Percentiles rank a stretch among this genome's conserved stretches.
These are phyloP conservation scores for Zygothrica quintamaculata DNA, from an alignment of 2,888 invertebrate species.

Conservation along the genomic window DNA sequence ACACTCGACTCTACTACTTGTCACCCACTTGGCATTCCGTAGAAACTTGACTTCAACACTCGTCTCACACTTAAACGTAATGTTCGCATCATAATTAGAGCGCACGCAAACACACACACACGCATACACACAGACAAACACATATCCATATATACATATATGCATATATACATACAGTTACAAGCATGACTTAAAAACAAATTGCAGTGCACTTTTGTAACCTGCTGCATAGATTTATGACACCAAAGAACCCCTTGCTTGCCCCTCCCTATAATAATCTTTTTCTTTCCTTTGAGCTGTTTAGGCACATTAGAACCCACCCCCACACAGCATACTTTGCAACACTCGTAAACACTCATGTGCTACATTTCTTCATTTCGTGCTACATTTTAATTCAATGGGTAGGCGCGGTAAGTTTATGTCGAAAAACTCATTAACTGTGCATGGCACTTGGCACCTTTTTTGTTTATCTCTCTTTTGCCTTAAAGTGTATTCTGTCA, in stretches of 20 bases:
- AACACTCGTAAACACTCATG: constrained; percentile 33
- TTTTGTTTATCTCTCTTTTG: constrained; percentile 30
- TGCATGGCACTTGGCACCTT: constrained; percentile 80
- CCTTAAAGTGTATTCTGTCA: constrained; percentile 59
- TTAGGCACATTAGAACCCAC: too few relatives aligned
- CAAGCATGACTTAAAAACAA: constrained; percentile 69
- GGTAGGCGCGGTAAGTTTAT: constrained; percentile 12
- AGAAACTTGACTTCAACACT: too few relatives aligned
- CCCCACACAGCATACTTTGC: too few relatives aligned
- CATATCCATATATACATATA: background rate
- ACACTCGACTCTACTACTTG: constrained; percentile 55
- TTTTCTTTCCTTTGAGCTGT: constrained; percentile 7
- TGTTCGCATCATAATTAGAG: constrained; percentile 78
- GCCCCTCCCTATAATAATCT: background rate
- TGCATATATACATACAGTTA: constrained; percentile 19
- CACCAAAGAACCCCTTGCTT: constrained; percentile 49
- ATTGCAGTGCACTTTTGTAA: constrained; percentile 73
- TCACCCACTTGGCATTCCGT: constrained; percentile 19
- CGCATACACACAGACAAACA: constrained; percentile 1
- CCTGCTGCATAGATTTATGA: constrained; percentile 64
- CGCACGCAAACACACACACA: constrained; percentile 33
- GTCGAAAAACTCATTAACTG: constrained; percentile 79
- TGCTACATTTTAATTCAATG: constrained; percentile 73
- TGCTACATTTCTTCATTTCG: constrained; percentile 72
- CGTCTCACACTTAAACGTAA: constrained; percentile 19